These are phyloP conservation scores for Trachurus trachurus DNA, from an alignment of 2,797 vertebrate genomes.

Conservation along the genomic window DNA sequence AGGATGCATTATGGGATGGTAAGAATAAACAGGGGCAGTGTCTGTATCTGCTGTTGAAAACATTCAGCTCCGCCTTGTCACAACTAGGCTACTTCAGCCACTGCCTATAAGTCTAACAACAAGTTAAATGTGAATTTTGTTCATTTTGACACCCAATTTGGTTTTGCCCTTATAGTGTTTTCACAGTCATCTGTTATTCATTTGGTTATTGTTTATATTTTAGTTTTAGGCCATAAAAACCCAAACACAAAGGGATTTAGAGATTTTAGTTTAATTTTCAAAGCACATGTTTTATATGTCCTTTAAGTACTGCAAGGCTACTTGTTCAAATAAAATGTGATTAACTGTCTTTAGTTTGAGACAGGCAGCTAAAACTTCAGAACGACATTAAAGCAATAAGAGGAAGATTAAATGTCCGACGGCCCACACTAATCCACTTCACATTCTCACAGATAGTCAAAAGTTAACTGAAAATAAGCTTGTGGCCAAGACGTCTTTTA, in stretches of 20 bases:
- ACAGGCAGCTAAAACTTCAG: too few species aligned
- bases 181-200: not conserved
- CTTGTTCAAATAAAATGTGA: not conserved
- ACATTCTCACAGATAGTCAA: not conserved
- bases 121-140: not conserved
- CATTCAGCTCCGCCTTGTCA: conserved; percentile 24
- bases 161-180: not conserved
- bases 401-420: not conserved
- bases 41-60: conserved; percentile 50
- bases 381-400: not conserved
- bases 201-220: not conserved
- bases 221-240: not conserved
- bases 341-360: not conserved
- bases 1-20: conserved; percentile 61
- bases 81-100: conserved; percentile 9
- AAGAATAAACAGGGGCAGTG: conserved; percentile 32
- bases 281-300: not conserved
- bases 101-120: not conserved
- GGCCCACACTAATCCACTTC: not conserved
- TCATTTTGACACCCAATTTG: not conserved
- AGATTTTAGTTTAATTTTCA: not conserved
- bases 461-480: not conserved
- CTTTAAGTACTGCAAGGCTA: not conserved
- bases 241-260: not conserved
- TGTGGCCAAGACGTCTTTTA: not conserved